phyloP scores from a whole-genome alignment of 2,797 vertebrate genomes.

The Epinephelus malabaricus region DNA sequence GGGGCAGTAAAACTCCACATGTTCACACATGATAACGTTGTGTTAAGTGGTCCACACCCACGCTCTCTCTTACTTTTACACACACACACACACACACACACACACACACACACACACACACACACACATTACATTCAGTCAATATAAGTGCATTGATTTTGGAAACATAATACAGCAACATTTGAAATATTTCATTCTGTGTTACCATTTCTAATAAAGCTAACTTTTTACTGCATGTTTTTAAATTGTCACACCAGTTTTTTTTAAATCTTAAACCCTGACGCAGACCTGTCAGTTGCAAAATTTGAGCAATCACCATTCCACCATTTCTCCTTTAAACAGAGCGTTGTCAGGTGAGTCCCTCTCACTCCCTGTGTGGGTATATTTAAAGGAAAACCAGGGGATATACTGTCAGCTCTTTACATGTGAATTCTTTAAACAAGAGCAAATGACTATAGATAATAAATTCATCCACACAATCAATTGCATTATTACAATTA shows the following conservation, averaged over 20 bases:
- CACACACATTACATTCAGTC: background rate
- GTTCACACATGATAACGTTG: constrained; percentile 27
- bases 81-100: constrained; percentile 15
- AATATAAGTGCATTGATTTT: background rate
- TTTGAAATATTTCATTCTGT: background rate
- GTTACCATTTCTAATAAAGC: background rate
- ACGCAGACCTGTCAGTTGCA: background rate
- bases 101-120: background rate
- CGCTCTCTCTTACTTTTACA: background rate
- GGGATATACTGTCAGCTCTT: background rate
- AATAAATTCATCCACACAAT: background rate
- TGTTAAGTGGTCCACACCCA: constrained; percentile 18
- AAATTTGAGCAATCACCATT: background rate
- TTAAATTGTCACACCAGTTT: background rate
- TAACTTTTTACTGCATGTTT: background rate
- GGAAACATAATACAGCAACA: constrained; percentile 1
- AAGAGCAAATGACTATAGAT: background rate
- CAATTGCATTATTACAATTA: background rate
- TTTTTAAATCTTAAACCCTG: constrained; percentile 2
- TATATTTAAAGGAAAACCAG: background rate
- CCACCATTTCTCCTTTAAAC: background rate
- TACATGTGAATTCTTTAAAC: background rate
- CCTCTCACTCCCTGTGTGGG: background rate
- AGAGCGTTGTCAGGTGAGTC: background rate
- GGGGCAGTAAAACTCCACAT: constrained; percentile 80